Evolutionary conservation across 2,888 invertebrate species (phyloP).

Genomic region (Acleris cristana): DNA sequence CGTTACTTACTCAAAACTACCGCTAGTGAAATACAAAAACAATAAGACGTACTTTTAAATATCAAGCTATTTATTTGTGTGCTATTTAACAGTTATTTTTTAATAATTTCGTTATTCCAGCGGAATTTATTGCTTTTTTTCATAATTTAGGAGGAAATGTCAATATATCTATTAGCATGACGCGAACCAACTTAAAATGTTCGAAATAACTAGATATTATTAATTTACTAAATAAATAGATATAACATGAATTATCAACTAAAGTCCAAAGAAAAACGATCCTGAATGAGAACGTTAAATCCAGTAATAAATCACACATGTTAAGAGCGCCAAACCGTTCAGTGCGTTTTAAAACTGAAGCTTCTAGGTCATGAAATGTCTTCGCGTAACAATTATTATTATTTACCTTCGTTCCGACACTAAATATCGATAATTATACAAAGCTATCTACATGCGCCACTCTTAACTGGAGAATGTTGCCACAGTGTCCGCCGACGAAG

Average conservation of each 20-base stretch:
- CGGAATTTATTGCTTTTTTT: constrained; percentile 48
- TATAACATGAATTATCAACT: constrained; percentile 75
- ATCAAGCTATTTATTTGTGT: constrained; percentile 66
- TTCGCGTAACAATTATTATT: constrained; percentile 46
- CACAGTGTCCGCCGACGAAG: neutral
- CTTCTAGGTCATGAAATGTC: constrained; percentile 43
- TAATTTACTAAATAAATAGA: constrained; percentile 79
- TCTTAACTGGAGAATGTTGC: constrained; percentile 52
- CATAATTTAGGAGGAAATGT: constrained; percentile 33
- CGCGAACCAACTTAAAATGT: constrained; percentile 42
- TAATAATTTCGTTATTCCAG: constrained; percentile 35
- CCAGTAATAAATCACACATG: constrained; percentile 66
- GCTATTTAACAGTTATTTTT: constrained; percentile 48
- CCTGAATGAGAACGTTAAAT: constrained; percentile 57
- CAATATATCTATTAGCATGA: constrained; percentile 27
- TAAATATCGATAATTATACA: constrained; percentile 82
- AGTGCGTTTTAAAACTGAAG: constrained; percentile 67
- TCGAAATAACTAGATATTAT: constrained; percentile 46
- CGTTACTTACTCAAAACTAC: constrained; percentile 63
- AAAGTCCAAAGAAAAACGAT: constrained; percentile 59
- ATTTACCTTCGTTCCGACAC: constrained; percentile 69
- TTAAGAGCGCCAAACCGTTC: constrained; percentile 64
- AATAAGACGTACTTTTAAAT: constrained; percentile 52
- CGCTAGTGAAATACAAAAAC: constrained; percentile 62
- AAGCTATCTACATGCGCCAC: constrained; percentile 84